These are phyloP conservation scores for Lutjanus argentimaculatus DNA, from an alignment of 2,797 vertebrate genomes.

Conservation along the genomic window DNA sequence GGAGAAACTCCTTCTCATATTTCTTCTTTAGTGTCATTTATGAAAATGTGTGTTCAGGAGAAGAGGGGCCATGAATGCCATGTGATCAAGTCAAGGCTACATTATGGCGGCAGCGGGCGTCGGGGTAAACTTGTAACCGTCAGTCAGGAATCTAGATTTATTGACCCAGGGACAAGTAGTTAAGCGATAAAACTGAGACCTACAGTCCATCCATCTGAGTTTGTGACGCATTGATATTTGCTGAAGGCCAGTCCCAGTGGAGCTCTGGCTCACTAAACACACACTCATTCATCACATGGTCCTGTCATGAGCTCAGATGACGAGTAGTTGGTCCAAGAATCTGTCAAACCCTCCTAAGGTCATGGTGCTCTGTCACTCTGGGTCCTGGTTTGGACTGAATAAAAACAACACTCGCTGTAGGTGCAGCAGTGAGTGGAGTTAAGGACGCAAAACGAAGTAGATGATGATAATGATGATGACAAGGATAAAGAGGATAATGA, in stretches of 20 bases:
- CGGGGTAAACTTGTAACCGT: conserved; percentile 27
- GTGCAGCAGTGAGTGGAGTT: neutral
- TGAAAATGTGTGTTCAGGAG: conserved; percentile 60
- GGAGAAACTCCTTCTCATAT: conserved; percentile 38
- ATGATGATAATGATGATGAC: neutral
- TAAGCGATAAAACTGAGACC: conserved; percentile 64
- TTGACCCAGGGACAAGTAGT: conserved; percentile 56
- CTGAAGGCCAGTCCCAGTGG: conserved; percentile 53
- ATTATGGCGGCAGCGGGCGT: neutral
- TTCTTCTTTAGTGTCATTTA: conserved; percentile 67
- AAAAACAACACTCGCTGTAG: neutral
- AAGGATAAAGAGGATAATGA: neutral
- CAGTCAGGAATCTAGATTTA: conserved; percentile 66
- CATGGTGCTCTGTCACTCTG: neutral
- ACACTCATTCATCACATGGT: conserved; percentile 47
- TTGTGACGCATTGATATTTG: conserved; percentile 63
- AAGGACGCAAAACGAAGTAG: neutral
- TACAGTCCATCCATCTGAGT: conserved; percentile 63
- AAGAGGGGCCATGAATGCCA: conserved; percentile 33
- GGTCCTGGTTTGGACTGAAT: neutral
- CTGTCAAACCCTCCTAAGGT: conserved; percentile 34
- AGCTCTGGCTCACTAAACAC: conserved; percentile 46
- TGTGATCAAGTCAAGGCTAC: conserved; percentile 57
- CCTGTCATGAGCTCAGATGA: conserved; percentile 44
- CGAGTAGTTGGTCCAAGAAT: conserved; percentile 19